Conservation (phyloP, 2,888 invertebrate species). For the Caenorhabditis virilis region DNA sequence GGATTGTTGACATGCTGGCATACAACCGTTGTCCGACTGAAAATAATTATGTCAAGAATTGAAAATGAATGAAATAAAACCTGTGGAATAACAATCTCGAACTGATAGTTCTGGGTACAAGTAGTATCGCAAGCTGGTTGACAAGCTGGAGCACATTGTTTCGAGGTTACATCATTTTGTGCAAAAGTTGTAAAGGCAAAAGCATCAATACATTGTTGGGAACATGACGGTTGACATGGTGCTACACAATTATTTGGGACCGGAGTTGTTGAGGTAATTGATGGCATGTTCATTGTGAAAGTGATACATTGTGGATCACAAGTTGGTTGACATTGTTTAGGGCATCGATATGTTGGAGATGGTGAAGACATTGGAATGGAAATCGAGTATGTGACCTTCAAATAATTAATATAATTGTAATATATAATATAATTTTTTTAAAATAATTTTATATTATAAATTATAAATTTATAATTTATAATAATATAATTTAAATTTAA, state of each 20-base stretch:
- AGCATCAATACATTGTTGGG: constrained; percentile 28
- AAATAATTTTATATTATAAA: too few relatives aligned
- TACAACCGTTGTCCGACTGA: constrained; percentile 43
- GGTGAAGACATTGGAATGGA: constrained; percentile 12
- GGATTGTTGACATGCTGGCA: constrained; percentile 44
- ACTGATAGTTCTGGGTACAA: constrained; percentile 52
- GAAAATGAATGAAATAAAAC: too few relatives aligned
- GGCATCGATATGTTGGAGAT: constrained; percentile 13
- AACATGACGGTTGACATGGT: constrained; percentile 42
- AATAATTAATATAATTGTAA: too few relatives aligned
- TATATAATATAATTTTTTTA: too few relatives aligned
- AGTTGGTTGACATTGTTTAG: constrained; percentile 33
- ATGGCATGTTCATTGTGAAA: constrained; percentile 28
- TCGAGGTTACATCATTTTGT: neutral
- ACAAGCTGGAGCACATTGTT: constrained; percentile 40
- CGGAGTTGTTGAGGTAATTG: constrained; percentile 8
- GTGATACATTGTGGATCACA: constrained; percentile 36
- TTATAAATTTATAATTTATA: too few relatives aligned
- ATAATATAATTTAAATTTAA: too few relatives aligned
- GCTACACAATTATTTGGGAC: constrained; percentile 28
- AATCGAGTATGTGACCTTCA: constrained; percentile 25
- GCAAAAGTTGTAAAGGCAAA: constrained; percentile 19
- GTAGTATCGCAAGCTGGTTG: constrained; percentile 39
- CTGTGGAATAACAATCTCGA: constrained; percentile 46
- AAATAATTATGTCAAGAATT: too few relatives aligned